A percentile compares a stretch with the other conserved stretches of the same genome.
Evolutionary conservation across 92 coral and sea anemone species (phyloP).

Genomic region (Pocillopora grandis): DNA sequence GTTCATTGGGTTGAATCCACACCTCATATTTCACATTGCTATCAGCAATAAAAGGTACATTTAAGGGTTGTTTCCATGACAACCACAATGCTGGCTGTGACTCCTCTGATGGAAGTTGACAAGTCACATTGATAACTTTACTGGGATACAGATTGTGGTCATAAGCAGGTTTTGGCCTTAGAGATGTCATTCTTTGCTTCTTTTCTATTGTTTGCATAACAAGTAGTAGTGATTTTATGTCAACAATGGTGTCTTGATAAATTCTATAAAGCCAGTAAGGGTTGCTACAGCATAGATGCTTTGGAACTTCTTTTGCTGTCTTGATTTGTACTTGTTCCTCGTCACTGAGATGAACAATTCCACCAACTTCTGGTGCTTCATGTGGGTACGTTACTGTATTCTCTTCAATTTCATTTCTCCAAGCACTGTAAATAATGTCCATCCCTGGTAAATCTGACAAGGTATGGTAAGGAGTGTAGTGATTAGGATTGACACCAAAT

Average conservation of each 20-base stretch:
- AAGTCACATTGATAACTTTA: slow-evolving; percentile 74
- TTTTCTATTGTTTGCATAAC: slow-evolving; percentile 49
- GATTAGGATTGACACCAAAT: slow-evolving; percentile 75
- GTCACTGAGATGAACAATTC: slow-evolving; percentile 74
- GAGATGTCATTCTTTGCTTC: slow-evolving; percentile 22
- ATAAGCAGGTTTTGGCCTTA: not conserved
- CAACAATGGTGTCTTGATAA: slow-evolving; percentile 92
- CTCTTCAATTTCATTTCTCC: slow-evolving; percentile 79
- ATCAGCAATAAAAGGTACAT: slow-evolving; percentile 49
- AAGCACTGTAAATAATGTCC: slow-evolving; percentile 64
- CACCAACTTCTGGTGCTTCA: slow-evolving; percentile 84
- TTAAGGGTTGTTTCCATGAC: slow-evolving; percentile 86
- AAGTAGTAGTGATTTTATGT: slow-evolving; percentile 62
- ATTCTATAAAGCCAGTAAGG: slow-evolving; percentile 95
- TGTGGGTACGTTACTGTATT: slow-evolving; percentile 89
- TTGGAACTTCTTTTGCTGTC: slow-evolving; percentile 69
- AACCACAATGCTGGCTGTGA: slow-evolving; percentile 53
- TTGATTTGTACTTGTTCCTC: slow-evolving; percentile 62
- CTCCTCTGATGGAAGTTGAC: slow-evolving; percentile 35
- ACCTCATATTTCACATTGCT: slow-evolving; percentile 69
- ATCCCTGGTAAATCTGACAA: slow-evolving; percentile 77
- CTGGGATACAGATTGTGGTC: slow-evolving; percentile 59
- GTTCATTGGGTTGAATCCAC: slow-evolving; percentile 81
- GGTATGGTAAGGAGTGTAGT: slow-evolving; percentile 88
- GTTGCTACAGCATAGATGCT: slow-evolving; percentile 82